Percentiles rank a stretch among this genome's conserved stretches.
phyloP scores from a whole-genome alignment of 2,888 invertebrate genomes.

The Eretmocerus hayati region DNA sequence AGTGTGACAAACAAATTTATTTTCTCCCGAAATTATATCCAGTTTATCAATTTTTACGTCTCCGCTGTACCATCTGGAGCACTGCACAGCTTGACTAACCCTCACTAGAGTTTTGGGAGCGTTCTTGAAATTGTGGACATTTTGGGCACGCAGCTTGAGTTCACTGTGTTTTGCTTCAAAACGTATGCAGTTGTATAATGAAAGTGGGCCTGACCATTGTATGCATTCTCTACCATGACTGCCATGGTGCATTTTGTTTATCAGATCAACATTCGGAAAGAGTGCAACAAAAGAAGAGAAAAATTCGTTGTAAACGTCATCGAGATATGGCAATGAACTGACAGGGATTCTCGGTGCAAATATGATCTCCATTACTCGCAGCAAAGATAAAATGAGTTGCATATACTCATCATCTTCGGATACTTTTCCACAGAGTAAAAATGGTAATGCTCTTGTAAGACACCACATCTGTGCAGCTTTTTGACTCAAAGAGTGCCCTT shows the following conservation, averaged over 20 bases:
- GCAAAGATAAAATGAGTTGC: not conserved
- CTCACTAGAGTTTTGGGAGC: not conserved
- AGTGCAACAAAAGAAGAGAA: not conserved
- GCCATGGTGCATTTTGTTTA: not conserved
- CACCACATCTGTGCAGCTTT: slow-evolving; percentile 17
- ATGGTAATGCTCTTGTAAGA: slow-evolving; percentile 6
- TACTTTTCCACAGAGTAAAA: slow-evolving; percentile 1
- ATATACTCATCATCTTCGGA: not conserved
- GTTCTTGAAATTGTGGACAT: slow-evolving; percentile 3
- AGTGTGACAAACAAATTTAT: not conserved
- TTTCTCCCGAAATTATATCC: not conserved
- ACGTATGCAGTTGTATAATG: not conserved
- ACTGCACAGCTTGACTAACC: not conserved
- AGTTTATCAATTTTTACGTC: not conserved
- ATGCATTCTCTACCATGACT: not conserved
- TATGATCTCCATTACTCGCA: not conserved
- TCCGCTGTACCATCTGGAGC: not conserved
- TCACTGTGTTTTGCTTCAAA: not conserved
- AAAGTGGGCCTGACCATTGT: not conserved
- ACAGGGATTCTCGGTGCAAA: not conserved
- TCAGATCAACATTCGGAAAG: not conserved
- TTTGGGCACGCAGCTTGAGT: not conserved
- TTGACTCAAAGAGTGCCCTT: not conserved
- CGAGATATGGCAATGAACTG: not conserved
- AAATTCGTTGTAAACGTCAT: not conserved